Evolutionary conservation across 2,113 vertebrate species (phyloP).

Genomic region (Thunnus thynnus): DNA sequence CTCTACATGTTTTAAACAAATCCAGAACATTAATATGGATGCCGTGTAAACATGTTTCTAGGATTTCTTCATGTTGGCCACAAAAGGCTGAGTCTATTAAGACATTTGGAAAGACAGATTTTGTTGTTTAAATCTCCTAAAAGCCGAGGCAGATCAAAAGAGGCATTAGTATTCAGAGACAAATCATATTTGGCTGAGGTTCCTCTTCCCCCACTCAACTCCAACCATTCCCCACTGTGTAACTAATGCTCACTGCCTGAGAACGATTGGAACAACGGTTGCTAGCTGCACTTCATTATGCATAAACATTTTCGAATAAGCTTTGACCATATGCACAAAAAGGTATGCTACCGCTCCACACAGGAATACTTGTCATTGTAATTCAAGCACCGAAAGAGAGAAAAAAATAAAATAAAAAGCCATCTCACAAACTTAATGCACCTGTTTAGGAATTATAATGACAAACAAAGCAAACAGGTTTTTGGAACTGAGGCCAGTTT

Average conservation of each 20-base stretch:
- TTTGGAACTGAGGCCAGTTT: conserved; percentile 61
- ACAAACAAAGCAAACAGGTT: conserved; percentile 61
- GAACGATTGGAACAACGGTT: conserved; percentile 76
- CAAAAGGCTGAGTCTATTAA: conserved; percentile 80
- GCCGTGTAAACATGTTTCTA: conserved; percentile 79
- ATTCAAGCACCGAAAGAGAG: not conserved
- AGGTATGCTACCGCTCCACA: conserved; percentile 25
- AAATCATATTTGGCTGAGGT: conserved; percentile 82
- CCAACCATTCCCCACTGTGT: conserved; percentile 78
- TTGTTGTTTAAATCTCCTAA: conserved; percentile 82
- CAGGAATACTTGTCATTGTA: conserved; percentile 12
- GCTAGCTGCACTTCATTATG: conserved; percentile 72
- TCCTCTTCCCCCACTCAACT: conserved; percentile 75
- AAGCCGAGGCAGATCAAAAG: conserved; percentile 82
- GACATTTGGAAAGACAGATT: conserved; percentile 79
- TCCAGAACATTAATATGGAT: conserved; percentile 79
- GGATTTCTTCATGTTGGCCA: conserved; percentile 78
- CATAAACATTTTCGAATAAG: conserved; percentile 67
- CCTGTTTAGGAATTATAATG: conserved; percentile 38
- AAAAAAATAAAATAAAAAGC: not conserved
- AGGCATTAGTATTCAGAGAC: conserved; percentile 81
- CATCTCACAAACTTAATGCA: conserved; percentile 35
- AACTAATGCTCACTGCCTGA: conserved; percentile 75
- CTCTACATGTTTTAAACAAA: conserved; percentile 79
- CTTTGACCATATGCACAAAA: conserved; percentile 66